Conservation (phyloP, 2,888 invertebrate genomes). For the Oscheius sp. region DNA sequence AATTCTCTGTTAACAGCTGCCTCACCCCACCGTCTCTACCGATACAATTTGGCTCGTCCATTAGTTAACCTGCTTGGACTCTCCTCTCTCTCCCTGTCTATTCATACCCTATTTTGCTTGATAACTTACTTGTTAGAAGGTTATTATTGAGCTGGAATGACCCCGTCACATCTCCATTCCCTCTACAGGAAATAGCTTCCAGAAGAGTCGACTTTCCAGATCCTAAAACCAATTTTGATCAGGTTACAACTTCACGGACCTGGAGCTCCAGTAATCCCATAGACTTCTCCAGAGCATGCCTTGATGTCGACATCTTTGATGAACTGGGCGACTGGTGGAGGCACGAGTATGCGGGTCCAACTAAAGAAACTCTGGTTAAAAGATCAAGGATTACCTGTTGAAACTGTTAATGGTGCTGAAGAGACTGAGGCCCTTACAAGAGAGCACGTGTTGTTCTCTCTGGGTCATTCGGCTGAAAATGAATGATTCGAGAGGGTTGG, state of each 20-base stretch:
- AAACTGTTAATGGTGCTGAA: slow-evolving; percentile 59
- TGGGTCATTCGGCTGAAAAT: slow-evolving; percentile 6
- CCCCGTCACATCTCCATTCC: slow-evolving; percentile 86
- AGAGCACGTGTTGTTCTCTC: slow-evolving; percentile 49
- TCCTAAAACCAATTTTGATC: slow-evolving; percentile 77
- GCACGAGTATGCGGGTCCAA: slow-evolving; percentile 61
- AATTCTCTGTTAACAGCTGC: too few relatives aligned
- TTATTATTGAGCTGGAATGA: slow-evolving; percentile 90
- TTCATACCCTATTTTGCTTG: too few relatives aligned
- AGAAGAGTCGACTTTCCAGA: slow-evolving; percentile 93
- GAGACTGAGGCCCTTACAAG: slow-evolving; percentile 62
- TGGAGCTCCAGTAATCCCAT: slow-evolving; percentile 91
- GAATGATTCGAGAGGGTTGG: not conserved
- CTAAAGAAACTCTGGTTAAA: not conserved
- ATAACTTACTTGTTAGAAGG: slow-evolving; percentile 79
- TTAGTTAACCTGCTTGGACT: too few relatives aligned
- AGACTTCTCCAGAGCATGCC: slow-evolving; percentile 90
- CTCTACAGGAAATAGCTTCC: slow-evolving; percentile 84
- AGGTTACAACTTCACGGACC: slow-evolving; percentile 77
- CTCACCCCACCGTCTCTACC: too few relatives aligned
- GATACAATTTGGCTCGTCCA: too few relatives aligned
- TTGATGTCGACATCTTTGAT: slow-evolving; percentile 91
- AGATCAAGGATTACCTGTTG: slow-evolving; percentile 5
- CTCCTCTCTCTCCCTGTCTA: too few relatives aligned
- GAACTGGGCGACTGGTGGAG: slow-evolving; percentile 77